Conservation (phyloP, 2,113 vertebrate genomes). For the Phrynosoma platyrhinos region DNA sequence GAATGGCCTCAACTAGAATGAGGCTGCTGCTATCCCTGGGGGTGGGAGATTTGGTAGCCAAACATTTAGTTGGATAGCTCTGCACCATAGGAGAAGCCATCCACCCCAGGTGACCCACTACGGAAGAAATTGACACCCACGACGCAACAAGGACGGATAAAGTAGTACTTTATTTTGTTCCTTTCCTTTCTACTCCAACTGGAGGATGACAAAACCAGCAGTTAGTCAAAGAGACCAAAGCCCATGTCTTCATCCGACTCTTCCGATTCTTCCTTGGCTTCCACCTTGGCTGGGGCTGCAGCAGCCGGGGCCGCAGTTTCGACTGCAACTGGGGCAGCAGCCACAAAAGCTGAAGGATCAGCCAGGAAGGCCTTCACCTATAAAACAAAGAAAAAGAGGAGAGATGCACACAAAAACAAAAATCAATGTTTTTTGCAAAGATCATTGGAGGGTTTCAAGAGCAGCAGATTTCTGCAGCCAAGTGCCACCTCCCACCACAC, state of each 20-base stretch:
- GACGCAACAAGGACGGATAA: slow-evolving; percentile 31
- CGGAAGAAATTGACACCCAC: no score
- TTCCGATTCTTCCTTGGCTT: slow-evolving; percentile 91
- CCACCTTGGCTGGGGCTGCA: slow-evolving; percentile 81
- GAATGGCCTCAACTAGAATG: no score
- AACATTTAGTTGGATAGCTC: no score
- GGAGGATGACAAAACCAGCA: not conserved
- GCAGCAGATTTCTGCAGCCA: not conserved
- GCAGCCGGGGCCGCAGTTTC: slow-evolving; percentile 71
- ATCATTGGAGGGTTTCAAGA: not conserved
- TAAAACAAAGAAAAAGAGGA: not conserved
- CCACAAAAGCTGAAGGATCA: slow-evolving; percentile 78
- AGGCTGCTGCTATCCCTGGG: no score
- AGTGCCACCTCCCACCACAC: no score
- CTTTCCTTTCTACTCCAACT: not conserved
- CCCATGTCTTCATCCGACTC: slow-evolving; percentile 97
- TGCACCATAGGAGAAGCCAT: no score
- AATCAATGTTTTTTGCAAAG: no score
- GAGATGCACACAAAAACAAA: not conserved
- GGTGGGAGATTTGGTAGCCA: no score
- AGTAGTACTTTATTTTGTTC: slow-evolving; percentile 41
- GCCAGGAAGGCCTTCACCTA: slow-evolving; percentile 94
- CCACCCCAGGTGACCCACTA: no score
- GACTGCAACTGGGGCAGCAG: slow-evolving; percentile 57
- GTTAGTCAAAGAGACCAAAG: slow-evolving; percentile 93